A percentile compares a stretch with the other conserved stretches of the same genome.
Conservation (phyloP, 2,888 invertebrate species). For the Phasia obesa region DNA sequence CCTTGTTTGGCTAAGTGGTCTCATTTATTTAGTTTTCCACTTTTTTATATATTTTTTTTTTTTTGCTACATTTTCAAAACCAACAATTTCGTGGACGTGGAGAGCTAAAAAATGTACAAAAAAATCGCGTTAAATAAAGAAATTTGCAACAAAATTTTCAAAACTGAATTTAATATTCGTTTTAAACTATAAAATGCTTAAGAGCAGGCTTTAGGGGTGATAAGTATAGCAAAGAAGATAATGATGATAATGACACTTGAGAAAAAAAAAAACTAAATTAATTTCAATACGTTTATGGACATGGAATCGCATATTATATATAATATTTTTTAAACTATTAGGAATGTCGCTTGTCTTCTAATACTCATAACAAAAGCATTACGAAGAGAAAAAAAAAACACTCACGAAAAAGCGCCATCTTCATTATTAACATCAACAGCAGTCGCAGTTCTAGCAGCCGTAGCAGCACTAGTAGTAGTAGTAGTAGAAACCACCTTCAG, state of each 20-base stretch:
- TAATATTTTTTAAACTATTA: slow-evolving; percentile 8
- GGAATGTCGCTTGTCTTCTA: slow-evolving; percentile 45
- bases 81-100: slow-evolving; percentile 19
- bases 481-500: slow-evolving; percentile 28
- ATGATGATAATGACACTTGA: slow-evolving; percentile 25
- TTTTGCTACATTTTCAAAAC: slow-evolving; percentile 24
- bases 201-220: slow-evolving; percentile 7
- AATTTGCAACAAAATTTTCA: slow-evolving; percentile 20
- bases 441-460: neutral
- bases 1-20: slow-evolving; percentile 69
- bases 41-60: slow-evolving; percentile 14
- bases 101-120: slow-evolving; percentile 54
- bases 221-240: slow-evolving; percentile 37
- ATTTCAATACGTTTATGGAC: slow-evolving; percentile 10
- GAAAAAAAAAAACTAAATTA: neutral
- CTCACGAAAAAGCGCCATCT: slow-evolving; percentile 37
- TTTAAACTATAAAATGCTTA: slow-evolving; percentile 13
- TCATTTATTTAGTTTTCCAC: slow-evolving; percentile 65
- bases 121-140: slow-evolving; percentile 40
- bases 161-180: slow-evolving; percentile 20
- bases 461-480: neutral
- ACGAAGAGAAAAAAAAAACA: too few species aligned
- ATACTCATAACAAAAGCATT: neutral
- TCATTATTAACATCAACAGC: slow-evolving; percentile 24
- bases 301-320: neutral